Base-by-base conservation (phyloP, 2,797 vertebrate species). In the Gorsachius magnificus region DNA sequence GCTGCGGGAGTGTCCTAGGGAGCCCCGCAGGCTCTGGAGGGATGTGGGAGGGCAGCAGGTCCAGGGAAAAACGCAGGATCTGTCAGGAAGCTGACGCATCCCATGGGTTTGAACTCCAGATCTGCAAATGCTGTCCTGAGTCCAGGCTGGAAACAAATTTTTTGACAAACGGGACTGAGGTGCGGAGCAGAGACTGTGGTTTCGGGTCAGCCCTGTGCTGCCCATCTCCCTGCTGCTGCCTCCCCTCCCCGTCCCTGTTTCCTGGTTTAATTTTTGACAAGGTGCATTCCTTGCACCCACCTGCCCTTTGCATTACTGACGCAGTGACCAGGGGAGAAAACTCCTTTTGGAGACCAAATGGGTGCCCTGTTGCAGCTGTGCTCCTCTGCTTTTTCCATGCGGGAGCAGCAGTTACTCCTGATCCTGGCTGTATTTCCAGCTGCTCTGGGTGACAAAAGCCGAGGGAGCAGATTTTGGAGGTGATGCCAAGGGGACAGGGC, bases 241-340 rank as follows among this genome's bases (percentile, higher is more conserved):
- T 76, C 61, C 85, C 56, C 50, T 56, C 80, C 75, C 60, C 13
- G 7, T 35, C 66, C 83, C 29, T 13, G 3, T 72, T 63, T 24
- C 90, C 60, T 36, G 76, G 69, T 80, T 96, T 96, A 96, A 93
- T 94, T 93, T 96, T 94, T 96, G 88, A 92, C 68, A 2, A 88
- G 83, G 57, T 22, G 15, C 65, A 56, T 92, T 91, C 65, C 83
- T 58, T 36, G 54, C 74, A 66, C 53, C 76, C 12, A 5, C 83
- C 65, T 83, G 82, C 91, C 77, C 83, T 90, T 86, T 35, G 35
- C 33, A 28, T 91, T 63, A 41, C 16, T 0, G 1, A n/a, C 48
- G 45, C 65, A 63, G 89, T 5, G 15, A 28, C 63, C 21, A 56
- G 35, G 70, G 43, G 29, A 14, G 31, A 77, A 50, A 58, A 20